These are phyloP conservation scores for Chaenocephalus aceratus DNA, from an alignment of 2,113 vertebrate genomes.

Conservation along the genomic window DNA sequence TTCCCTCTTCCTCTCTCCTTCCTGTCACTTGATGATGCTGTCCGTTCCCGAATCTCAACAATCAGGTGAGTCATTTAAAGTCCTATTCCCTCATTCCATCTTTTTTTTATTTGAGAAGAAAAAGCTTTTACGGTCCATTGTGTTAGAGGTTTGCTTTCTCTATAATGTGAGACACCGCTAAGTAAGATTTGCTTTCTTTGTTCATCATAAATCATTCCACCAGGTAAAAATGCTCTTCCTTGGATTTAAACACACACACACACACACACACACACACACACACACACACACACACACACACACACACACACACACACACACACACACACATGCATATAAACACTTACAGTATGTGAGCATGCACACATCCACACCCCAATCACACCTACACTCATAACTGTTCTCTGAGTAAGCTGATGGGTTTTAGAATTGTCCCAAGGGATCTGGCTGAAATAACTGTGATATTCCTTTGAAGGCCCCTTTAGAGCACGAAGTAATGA, in stretches of 20 bases:
- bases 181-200: constrained; percentile 2
- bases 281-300: constrained; percentile 4
- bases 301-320: background rate
- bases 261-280: constrained; percentile 8
- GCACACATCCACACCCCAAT: constrained; percentile 31
- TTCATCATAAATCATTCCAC: background rate
- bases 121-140: constrained; percentile 16
- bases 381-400: constrained; percentile 43
- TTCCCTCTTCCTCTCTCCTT: constrained; percentile 40
- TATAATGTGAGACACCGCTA: background rate
- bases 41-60: constrained; percentile 37
- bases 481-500: constrained; percentile 60
- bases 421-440: constrained; percentile 20
- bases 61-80: constrained; percentile 75
- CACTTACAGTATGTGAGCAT: constrained; percentile 27
- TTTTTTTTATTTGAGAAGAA: background rate
- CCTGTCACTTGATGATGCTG: constrained; percentile 20
- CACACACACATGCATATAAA: constrained; percentile 1
- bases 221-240: constrained; percentile 16
- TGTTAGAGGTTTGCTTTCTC: constrained; percentile 1
- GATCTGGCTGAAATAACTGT: constrained; percentile 66
- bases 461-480: constrained; percentile 59
- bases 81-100: constrained; percentile 20
- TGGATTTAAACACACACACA: background rate
- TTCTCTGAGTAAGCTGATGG: constrained; percentile 47